Base-by-base conservation (phyloP, 2,113 vertebrate genomes). In the Gavia stellata region DNA sequence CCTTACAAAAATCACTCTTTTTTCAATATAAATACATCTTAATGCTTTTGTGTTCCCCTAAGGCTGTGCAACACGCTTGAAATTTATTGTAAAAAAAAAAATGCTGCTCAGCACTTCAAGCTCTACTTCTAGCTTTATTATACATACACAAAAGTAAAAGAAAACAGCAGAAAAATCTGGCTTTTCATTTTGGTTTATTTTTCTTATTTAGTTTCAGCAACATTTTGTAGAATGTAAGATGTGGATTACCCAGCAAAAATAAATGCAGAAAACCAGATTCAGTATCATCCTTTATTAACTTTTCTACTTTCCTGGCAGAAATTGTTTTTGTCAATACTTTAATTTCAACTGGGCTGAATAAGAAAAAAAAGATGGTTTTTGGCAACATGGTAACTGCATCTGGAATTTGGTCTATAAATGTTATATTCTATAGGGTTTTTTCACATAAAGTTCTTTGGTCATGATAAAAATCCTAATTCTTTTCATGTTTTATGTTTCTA, bases 1-100 rank as follows among this genome's bases (percentile, higher is more conserved):
- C 25, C 9, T 65, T 77, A 83, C 33, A 93, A 78, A 96, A 92
- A 72, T 74, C 38, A 86, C 25, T 90, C 24, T 42, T 58, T 92
- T 88, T 88, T 94, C 93, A 91, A 56, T 84, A 92, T 96, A 97
- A 97, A 96, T 94, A 40, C 53, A 55, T 91, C 82, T 90, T 88
- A 93, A 95, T 89, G 24, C 7, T 88, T 90, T 95, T 89, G 26
- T 62, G 87, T 38, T 97, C 66, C 63, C 55, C 81, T 65, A 33
- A 96, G 74, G 45, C 74, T 92, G 26, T 63, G 67, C 67, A 89
- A 91, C 10, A 90, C 72, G 83, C 38, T 88, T 74, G 52, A 96
- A 86, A 97, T 81, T 63, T 79, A 86, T 56, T 88, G 45, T 34
- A 71, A 66, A 94, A 94, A 92, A 91, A 55, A 34, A 75, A 50